These are phyloP conservation scores for Chironomus tepperi DNA, from an alignment of 1,140 invertebrate species.

Conservation along the genomic window DNA sequence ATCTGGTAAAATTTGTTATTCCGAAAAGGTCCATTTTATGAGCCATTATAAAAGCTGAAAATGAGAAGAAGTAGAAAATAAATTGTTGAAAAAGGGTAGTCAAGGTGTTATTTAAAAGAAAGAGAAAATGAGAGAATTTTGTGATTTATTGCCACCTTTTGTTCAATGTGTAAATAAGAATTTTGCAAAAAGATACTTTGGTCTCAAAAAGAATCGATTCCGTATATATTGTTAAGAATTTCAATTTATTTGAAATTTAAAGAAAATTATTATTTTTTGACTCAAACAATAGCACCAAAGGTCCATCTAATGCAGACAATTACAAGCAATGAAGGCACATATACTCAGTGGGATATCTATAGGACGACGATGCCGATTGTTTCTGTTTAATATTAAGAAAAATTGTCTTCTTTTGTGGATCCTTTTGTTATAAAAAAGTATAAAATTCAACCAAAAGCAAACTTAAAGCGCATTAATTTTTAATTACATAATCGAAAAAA, in stretches of 20 bases:
- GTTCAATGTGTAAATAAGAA: constrained; percentile 20
- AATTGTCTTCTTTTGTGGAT: constrained; percentile 16
- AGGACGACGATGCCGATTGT: constrained; percentile 7
- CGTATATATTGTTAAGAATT: background rate
- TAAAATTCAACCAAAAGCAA: too few species aligned
- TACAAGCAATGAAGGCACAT: constrained; percentile 14
- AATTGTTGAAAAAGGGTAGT: constrained; percentile 10
- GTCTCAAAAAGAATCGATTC: background rate
- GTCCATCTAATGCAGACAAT: constrained; percentile 22
- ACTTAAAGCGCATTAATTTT: too few species aligned
- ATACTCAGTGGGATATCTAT: background rate
- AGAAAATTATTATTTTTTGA: background rate
- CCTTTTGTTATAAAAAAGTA: background rate
- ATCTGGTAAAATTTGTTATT: background rate
- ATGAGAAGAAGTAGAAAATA: background rate
- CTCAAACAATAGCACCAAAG: background rate
- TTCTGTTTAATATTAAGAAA: constrained; percentile 21
- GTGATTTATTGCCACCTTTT: constrained; percentile 24
- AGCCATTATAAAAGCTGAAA: constrained; percentile 11
- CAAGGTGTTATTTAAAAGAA: constrained; percentile 17
- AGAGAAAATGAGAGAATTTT: constrained; percentile 13
- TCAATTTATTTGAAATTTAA: constrained; percentile 21
- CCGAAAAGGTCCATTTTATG: constrained; percentile 10
- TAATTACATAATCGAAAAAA: too few species aligned
- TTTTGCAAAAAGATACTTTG: background rate